phyloP scores from a whole-genome alignment of 2,797 vertebrate species.

The Fistularia tabacaria region DNA sequence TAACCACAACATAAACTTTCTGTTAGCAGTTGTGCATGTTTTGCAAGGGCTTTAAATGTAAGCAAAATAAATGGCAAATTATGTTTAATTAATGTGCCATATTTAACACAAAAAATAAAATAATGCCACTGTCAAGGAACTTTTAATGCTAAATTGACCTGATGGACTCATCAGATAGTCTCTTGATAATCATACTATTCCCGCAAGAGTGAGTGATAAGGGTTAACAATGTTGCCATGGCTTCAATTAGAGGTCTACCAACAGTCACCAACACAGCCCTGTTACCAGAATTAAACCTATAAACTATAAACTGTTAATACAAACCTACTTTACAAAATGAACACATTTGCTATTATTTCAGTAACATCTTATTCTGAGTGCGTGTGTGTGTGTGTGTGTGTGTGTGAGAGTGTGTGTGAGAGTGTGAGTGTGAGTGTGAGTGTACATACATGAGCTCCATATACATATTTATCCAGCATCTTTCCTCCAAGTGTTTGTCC shows the following conservation, averaged over 20 bases:
- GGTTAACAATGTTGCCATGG: constrained; percentile 29
- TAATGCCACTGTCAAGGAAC: constrained; percentile 10
- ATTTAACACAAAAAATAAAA: constrained; percentile 5
- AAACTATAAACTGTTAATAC: constrained; percentile 7
- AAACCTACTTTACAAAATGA: not conserved
- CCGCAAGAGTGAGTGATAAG: constrained; percentile 27
- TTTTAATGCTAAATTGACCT: constrained; percentile 13
- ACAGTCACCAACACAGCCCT: constrained; percentile 14
- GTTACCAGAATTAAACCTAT: constrained; percentile 13
- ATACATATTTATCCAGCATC: constrained; percentile 99
- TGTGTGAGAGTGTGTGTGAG: not conserved
- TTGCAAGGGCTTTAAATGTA: constrained; percentile 22
- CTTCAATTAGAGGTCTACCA: constrained; percentile 42
- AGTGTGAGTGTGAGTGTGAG: constrained; percentile 3
- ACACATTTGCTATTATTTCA: constrained; percentile 4
- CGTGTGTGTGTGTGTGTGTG: constrained; percentile 5
- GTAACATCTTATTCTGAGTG: not conserved
- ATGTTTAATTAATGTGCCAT: too few species aligned
- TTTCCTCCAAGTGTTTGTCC: constrained; percentile 97
- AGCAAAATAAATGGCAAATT: constrained; percentile 27
- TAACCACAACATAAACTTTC: not conserved
- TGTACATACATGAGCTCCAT: constrained; percentile 86
- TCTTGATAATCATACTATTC: constrained; percentile 50
- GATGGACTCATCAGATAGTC: constrained; percentile 18
- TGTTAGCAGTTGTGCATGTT: constrained; percentile 8